phyloP scores from a whole-genome alignment of 2,113 vertebrate species.

The Paraplagusia blochii region DNA sequence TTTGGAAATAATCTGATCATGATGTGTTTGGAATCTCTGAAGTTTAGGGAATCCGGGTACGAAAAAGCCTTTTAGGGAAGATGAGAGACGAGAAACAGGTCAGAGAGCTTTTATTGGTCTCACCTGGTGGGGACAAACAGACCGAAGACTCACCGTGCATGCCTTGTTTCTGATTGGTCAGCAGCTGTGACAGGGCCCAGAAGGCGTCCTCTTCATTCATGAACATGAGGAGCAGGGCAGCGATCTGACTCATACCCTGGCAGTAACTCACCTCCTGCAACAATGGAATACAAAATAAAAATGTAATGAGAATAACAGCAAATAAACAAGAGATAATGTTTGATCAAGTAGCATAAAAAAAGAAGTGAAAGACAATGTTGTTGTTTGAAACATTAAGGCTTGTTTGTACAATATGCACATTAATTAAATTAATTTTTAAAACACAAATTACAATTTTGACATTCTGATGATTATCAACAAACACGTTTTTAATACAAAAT shows the following conservation, averaged over 20 bases:
- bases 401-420: too few relatives aligned
- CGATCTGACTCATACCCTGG: slow-evolving; percentile 89
- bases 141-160: slow-evolving; percentile 80
- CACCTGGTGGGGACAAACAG: not conserved
- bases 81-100: not conserved
- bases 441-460: too few relatives aligned
- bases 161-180: slow-evolving; percentile 81
- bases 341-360: too few relatives aligned
- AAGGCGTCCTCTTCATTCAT: slow-evolving; percentile 88
- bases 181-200: slow-evolving; percentile 85
- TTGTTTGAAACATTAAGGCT: too few relatives aligned
- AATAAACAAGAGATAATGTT: too few relatives aligned
- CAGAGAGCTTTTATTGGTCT: too few relatives aligned
- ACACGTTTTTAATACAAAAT: too few relatives aligned
- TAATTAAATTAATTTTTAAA: too few relatives aligned
- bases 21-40: slow-evolving; percentile 86
- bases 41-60: slow-evolving; percentile 91
- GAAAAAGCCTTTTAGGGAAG: slow-evolving; percentile 76
- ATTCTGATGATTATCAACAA: too few relatives aligned
- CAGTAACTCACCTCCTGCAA: slow-evolving; percentile 91
- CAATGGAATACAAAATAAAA: not conserved
- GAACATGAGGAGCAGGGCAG: slow-evolving; percentile 86
- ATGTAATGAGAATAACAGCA: too few relatives aligned
- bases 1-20: slow-evolving; percentile 87
- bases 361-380: too few relatives aligned